Evolutionary conservation across 2,113 vertebrate species (phyloP), one percentile per base, ranked within the genome.

Genomic region (Rafetus swinhoei): DNA sequence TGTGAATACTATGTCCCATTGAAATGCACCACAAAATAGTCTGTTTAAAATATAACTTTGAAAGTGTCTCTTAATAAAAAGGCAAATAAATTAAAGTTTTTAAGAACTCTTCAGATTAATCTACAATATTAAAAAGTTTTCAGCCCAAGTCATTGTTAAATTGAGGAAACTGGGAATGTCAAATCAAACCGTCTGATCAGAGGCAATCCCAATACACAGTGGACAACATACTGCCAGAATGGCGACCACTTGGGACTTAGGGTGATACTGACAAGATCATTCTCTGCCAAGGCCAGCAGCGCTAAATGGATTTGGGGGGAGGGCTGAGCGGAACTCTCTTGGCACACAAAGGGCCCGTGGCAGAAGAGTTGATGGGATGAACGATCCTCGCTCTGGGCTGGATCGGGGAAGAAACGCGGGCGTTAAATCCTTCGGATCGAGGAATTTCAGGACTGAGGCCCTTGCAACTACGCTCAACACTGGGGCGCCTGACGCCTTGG

Each of bases 41-140:
- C n/a, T 4, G 32, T n/a, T 72, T 72, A 72, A 35, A 21, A 72
- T 35, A n/a, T 69, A 69, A 69, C 65, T 69, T 35, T 69, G 32
- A 69, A 18, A 35, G 65, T 35, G 7, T n/a, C 65, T 32, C 16
- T n/a, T n/a, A 65, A 62, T 0, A 65, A 72, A 45, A 83, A 50
- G 24, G 0, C 4, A 79, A 7, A 74, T 79, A 1, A 1, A 4
- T 0, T 0, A 6, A 82, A 86, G 0, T 77, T 80, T 77, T 52
- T 9, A 82, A 57, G 4, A 3, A 2, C 18, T 50, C 11, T 69
- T 24, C 4, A 16, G 82, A 74, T 72, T 35, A 21, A 10, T 1
- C 72, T 5, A 0, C 15, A 24, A 3, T 50, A 72, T 3, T 15
- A 56, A n/a, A 60, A 4, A 25, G 9, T 0, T 8, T 14, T 29